phyloP scores from a whole-genome alignment of 2,113 vertebrate species.

The Emydocephalus ijimae region DNA sequence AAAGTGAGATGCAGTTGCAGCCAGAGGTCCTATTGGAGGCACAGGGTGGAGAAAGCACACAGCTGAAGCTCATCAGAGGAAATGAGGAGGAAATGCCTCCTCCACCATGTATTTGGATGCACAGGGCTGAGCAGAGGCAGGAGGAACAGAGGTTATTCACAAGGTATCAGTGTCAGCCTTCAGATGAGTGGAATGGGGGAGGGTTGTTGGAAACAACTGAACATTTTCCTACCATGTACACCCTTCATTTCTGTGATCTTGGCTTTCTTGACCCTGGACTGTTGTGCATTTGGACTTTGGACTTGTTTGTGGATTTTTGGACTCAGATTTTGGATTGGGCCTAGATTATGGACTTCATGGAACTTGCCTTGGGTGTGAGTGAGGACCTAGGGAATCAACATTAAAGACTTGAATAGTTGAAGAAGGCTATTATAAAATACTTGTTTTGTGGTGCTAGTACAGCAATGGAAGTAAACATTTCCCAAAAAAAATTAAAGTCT shows the following conservation, averaged over 20 bases:
- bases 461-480: slow-evolving; percentile 30
- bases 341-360: neutral
- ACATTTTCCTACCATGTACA: neutral
- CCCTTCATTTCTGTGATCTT: neutral
- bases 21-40: neutral
- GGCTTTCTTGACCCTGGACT: neutral
- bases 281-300: neutral
- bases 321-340: neutral
- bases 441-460: neutral
- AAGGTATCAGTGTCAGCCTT: neutral
- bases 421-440: neutral
- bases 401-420: neutral
- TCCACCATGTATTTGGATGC: neutral
- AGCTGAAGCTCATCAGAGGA: neutral
- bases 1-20: neutral
- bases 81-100: neutral
- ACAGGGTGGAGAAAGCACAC: neutral
- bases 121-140: neutral
- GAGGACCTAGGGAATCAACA: neutral
- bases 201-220: neutral
- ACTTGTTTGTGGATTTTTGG: neutral
- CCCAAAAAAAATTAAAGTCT: neutral
- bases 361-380: neutral
- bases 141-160: neutral
- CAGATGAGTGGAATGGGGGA: neutral